Evolutionary conservation across 2,113 vertebrate genomes (phyloP).

Genomic region (Tragelaphus buxtoni): DNA sequence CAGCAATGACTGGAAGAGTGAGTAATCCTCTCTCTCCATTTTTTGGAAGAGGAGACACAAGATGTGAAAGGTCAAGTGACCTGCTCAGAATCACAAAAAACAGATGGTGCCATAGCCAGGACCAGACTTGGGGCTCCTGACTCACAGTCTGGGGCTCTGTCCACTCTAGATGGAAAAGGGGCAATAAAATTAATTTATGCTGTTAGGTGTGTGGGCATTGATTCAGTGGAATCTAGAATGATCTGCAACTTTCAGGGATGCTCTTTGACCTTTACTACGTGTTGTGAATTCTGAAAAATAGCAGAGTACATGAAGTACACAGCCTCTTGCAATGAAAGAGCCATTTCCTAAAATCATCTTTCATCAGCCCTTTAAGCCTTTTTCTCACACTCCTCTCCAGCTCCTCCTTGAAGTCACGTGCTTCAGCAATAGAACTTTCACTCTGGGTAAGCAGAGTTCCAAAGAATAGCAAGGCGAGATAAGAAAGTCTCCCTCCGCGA

Average conservation of each 20-base stretch:
- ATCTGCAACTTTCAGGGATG: background rate
- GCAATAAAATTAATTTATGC: too few species aligned
- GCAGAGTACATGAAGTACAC: background rate
- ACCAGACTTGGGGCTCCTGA: background rate
- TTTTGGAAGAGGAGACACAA: background rate
- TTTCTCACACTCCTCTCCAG: background rate
- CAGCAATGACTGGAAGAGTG: background rate
- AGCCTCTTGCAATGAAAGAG: background rate
- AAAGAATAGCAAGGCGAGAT: background rate
- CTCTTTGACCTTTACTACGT: background rate
- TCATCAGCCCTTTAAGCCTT: background rate
- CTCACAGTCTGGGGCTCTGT: fast-evolving
- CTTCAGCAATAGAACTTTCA: background rate
- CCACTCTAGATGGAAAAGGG: background rate
- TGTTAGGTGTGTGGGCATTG: background rate
- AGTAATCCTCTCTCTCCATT: background rate
- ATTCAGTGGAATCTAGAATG: background rate
- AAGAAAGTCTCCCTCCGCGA: background rate
- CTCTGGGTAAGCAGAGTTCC: background rate
- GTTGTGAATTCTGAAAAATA: background rate
- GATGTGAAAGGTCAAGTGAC: background rate
- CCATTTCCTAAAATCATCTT: background rate
- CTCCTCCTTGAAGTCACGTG: background rate
- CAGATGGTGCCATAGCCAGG: fast-evolving
- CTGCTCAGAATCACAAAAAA: background rate